Percentiles rank a stretch among this genome's conserved stretches.
Evolutionary conservation across 2,888 invertebrate species (phyloP).

Genomic region (Spilarctia lutea): DNA sequence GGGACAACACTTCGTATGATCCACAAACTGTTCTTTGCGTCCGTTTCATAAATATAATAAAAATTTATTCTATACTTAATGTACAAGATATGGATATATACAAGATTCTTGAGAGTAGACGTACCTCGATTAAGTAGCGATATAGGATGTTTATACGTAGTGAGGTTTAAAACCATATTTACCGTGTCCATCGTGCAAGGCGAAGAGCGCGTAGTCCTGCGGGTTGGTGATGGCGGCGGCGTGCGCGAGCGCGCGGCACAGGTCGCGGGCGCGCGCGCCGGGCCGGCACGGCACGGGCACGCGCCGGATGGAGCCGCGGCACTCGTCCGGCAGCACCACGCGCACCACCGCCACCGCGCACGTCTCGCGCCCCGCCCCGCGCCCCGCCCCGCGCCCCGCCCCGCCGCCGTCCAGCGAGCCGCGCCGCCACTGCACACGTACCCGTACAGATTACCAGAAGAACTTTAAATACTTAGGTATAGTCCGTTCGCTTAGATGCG

Average conservation of each 20-base stretch:
- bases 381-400: constrained; percentile 50
- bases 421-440: constrained; percentile 79
- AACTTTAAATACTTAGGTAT: too few relatives aligned
- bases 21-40: too few relatives aligned
- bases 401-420: constrained; percentile 71
- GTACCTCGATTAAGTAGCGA: too few relatives aligned
- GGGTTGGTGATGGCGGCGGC: constrained; percentile 98
- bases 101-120: too few relatives aligned
- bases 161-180: too few relatives aligned
- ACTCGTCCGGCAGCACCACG: constrained; percentile 97
- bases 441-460: background rate
- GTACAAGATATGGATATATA: too few relatives aligned
- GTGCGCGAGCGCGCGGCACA: constrained; percentile 97
- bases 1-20: too few relatives aligned
- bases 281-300: constrained; percentile 97
- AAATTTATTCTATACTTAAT: too few relatives aligned
- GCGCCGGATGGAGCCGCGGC: constrained; percentile 95
- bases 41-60: background rate
- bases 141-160: too few relatives aligned
- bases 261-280: constrained; percentile 96
- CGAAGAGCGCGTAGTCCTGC: constrained; percentile 97
- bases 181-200: constrained; percentile 96
- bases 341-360: constrained; percentile 89
- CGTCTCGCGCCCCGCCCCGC: constrained; percentile 57
- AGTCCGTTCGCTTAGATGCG: too few relatives aligned